Evolutionary conservation across 2,797 vertebrate species (phyloP), one percentile per base, ranked within the genome.

Genomic region (Pterois miles): DNA sequence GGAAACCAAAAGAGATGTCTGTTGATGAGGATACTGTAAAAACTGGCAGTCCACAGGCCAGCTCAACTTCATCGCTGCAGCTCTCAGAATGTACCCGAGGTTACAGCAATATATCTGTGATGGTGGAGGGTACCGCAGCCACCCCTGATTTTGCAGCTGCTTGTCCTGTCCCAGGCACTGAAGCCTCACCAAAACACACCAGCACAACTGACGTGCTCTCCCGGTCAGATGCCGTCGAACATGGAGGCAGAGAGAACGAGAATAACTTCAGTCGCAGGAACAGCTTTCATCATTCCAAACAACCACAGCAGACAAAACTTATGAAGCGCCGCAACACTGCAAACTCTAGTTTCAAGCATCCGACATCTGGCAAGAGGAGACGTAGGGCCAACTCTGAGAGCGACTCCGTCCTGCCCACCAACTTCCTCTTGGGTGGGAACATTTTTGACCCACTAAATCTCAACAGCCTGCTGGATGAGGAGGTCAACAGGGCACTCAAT

Each of bases 371-470:
- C 80, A 98, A 98, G 85, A 95, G 96, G 59, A 94, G 97, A 5
- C 93, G 97, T 59, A 92, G 97, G 68, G 95, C 96, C 43, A 97
- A 96, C 86, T 99, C 97, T 0, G 98, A 99, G 83, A 97, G 96
- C 36, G 97, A 97, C 88, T 97, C 97, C 0, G 96, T 97, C 48
- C 94, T 98, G 40, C 98, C 98, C 0, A 97, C 96, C 71, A 97
- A 98, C 85, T 99, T 99, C 76, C 96, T 97, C 12, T 77, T 99
- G 70, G 98, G 97, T 6, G 98, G 98, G 14, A 99, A 98, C 89
- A 99, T 99, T 77, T 98, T 98, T 72, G 98, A 99, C 86, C 98
- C 98, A 0, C 90, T 98, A 10, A 99, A 99, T 92, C 97, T 99
- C 76, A 99, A 99, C 94, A 99, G 98, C 76, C 94, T 98, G 52